A percentile compares a stretch with the other conserved stretches of the same genome.
phyloP scores from a whole-genome alignment of 2,113 vertebrate genomes.

The Microtus montanus region DNA sequence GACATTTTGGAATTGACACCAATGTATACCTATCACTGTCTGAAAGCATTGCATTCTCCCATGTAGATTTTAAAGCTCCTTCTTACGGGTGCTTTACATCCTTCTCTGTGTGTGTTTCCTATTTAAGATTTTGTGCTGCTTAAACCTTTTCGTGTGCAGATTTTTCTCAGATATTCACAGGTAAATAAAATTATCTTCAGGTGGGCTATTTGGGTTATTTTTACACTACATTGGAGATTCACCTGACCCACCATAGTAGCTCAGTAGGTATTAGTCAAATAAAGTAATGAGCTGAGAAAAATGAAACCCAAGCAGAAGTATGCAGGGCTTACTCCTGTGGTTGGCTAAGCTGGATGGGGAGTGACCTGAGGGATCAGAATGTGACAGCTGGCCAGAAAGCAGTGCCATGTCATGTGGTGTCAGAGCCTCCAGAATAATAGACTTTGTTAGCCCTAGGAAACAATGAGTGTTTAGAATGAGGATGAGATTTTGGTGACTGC shows the following conservation, averaged over 20 bases:
- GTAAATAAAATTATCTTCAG: neutral
- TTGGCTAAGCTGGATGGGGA: conserved; percentile 40
- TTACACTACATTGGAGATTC: neutral
- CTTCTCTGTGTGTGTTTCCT: neutral
- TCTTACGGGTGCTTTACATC: neutral
- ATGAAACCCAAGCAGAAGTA: neutral
- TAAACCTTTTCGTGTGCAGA: neutral
- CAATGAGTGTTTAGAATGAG: neutral
- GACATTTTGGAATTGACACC: neutral
- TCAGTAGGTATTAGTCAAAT: conserved; percentile 35
- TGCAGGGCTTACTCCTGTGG: neutral
- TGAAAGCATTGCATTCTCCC: neutral
- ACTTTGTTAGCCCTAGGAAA: conserved; percentile 54
- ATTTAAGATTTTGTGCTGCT: neutral
- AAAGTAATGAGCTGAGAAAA: conserved; percentile 44
- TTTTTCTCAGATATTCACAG: neutral
- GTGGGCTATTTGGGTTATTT: neutral
- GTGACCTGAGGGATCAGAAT: neutral
- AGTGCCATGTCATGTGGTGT: neutral
- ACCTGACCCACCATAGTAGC: neutral
- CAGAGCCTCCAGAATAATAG: conserved; percentile 16
- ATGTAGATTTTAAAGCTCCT: too few species aligned
- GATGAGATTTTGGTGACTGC: neutral
- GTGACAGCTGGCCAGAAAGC: neutral
- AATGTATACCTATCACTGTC: neutral